Evolutionary conservation across 2,888 invertebrate genomes (phyloP), one percentile per base, ranked within the genome.

Genomic region (Drosophila vallismaia): DNA sequence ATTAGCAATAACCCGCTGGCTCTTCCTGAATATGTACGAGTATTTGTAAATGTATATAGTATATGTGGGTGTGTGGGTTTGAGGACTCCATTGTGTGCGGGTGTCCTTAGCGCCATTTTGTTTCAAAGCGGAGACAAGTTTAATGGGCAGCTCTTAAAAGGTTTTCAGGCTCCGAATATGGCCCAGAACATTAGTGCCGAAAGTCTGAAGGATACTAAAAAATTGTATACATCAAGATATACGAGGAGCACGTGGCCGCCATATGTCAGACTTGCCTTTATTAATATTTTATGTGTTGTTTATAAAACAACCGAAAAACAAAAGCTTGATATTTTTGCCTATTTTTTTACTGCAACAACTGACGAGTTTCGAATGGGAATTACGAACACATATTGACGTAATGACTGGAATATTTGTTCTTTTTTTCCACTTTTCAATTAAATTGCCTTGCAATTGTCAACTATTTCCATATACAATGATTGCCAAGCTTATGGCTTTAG

Each of bases 1-100:
- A 88, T 85, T 85, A 85, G 74, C 85, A 85, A 85, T 86, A 75
- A 58, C 73, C 72, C 67, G 59, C 42, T 46, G 50, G 54, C 67
- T 74, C 31, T 40, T 48, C 31, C 52, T 48, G 50, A 42, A 49
- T 49, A 50, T 53, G 19, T 45, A 19, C 19, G 19, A 19, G 19
- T 19, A 29, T 36, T 36, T 36, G 12, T 36, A 12, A 12, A 12
- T 36, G 36, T 36, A 36, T 12, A n/a, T 46, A 46, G 36, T n/a
- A 36, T 12, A 10, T 46, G 46, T 51, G 33, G 31, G 60, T 19
- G 38, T 60, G 9, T 9, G 28, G 29, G 38, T 52, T 42, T 33
- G 40, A 44, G 59, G 42, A 49, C 9, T 29, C 12, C 36, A n/a
- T 36, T 36, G 36, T 8, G 46, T 45, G 60, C 51, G 62, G 52